A percentile compares a stretch with the other conserved stretches of the same genome.
Conservation (phyloP, 64 coral and sea anemone species). For the Montipora efflorescens region DNA sequence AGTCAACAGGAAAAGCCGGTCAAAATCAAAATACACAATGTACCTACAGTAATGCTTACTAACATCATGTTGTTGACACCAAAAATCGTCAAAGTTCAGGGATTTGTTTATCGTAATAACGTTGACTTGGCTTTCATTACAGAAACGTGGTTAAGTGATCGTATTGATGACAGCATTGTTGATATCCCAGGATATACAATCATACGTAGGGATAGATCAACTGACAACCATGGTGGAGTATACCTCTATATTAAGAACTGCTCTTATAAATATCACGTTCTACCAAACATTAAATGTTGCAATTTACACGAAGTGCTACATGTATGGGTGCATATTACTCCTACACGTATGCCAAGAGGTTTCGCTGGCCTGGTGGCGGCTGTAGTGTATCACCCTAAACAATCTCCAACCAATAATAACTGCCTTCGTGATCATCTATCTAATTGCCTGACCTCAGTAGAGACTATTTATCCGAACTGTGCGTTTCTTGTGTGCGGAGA, state of each 20-base stretch:
- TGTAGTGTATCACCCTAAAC: constrained; percentile 9
- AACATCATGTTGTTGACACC: too few species aligned
- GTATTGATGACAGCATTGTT: too few species aligned
- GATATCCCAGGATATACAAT: too few species aligned
- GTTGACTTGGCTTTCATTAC: too few species aligned
- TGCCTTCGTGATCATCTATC: constrained; percentile 10
- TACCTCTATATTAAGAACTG: neutral
- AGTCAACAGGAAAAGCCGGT: too few species aligned
- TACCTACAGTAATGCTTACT: too few species aligned
- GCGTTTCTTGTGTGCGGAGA: neutral
- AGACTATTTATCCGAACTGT: constrained; percentile 6
- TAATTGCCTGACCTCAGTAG: constrained; percentile 20
- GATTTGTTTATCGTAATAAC: too few species aligned
- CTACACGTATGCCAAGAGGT: constrained; percentile 13
- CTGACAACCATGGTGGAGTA: constrained; percentile 15
- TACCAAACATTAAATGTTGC: constrained; percentile 17
- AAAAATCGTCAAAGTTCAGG: too few species aligned
- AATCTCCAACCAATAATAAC: neutral
- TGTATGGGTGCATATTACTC: constrained; percentile 21
- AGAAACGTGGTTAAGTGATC: too few species aligned
- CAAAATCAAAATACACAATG: too few species aligned
- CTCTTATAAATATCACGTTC: constrained; percentile 11
- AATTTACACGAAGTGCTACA: neutral
- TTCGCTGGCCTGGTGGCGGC: neutral
- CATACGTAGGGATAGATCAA: too few species aligned